Conservation (phyloP, 2,113 vertebrate genomes). For the Neogale vison region DNA sequence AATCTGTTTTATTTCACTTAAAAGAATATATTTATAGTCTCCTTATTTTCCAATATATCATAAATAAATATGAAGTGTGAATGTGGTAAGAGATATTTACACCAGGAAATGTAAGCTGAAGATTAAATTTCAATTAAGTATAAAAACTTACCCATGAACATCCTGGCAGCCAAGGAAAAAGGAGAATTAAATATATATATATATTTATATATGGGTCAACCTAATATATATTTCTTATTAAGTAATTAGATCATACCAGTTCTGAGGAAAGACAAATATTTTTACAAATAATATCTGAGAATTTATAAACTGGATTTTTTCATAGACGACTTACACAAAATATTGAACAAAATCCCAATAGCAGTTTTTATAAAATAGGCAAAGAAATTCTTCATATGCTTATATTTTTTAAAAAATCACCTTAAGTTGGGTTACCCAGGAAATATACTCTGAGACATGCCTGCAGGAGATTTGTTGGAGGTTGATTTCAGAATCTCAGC, state of each 20-base stretch:
- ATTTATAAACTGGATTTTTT: neutral
- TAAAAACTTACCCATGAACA: neutral
- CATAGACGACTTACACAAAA: neutral
- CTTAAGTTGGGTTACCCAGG: neutral
- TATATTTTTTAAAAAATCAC: neutral
- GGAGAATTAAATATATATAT: neutral
- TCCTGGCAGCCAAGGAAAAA: neutral
- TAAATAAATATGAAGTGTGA: neutral
- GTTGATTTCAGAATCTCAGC: neutral
- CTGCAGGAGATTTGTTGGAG: neutral
- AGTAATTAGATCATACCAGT: neutral
- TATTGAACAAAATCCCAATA: neutral
- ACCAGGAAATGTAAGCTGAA: conserved; percentile 1
- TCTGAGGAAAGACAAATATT: neutral
- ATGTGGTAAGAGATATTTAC: neutral
- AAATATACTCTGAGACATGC: neutral
- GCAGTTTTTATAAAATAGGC: neutral
- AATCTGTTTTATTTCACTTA: neutral
- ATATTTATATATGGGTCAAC: neutral
- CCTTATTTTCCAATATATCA: neutral
- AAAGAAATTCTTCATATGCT: neutral
- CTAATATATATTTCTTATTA: neutral
- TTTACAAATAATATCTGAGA: neutral
- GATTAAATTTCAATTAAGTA: neutral
- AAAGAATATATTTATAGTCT: neutral